Conservation (phyloP, 2,888 invertebrate species). For the Antheraea assamensis region DNA sequence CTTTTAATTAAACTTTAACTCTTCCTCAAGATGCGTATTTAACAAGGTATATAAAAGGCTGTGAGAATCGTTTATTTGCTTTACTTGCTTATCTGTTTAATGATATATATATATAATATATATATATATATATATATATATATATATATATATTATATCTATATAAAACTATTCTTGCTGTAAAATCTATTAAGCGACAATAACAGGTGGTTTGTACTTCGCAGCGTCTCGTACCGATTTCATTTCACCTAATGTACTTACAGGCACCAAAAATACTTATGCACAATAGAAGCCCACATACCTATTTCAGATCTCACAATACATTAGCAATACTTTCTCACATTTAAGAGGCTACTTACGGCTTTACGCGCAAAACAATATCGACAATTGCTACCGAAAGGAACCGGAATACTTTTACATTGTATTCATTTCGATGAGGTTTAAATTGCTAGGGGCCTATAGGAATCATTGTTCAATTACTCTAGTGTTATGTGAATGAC, state of each 20-base stretch:
- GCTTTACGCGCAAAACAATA: constrained; percentile 69
- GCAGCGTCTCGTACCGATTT: neutral
- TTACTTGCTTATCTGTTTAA: no score
- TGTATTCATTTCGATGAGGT: constrained; percentile 54
- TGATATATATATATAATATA: no score
- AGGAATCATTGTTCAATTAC: constrained; percentile 50
- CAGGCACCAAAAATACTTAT: constrained; percentile 25
- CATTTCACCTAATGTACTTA: constrained; percentile 20
- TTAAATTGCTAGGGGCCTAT: constrained; percentile 51
- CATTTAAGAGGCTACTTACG: constrained; percentile 59
- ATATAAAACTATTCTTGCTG: neutral
- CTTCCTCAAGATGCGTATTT: no score
- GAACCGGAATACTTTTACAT: constrained; percentile 56
- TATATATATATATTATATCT: no score
- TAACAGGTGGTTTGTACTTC: neutral
- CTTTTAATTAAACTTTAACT: no score
- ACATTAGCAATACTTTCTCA: constrained; percentile 72
- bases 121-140: no score
- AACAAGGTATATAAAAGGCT: no score
- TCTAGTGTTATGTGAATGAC: constrained; percentile 21
- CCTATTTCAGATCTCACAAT: constrained; percentile 56
- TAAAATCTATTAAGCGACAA: neutral
- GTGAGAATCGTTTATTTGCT: neutral
- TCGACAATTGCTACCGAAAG: constrained; percentile 56
- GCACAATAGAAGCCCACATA: constrained; percentile 56